A percentile compares a stretch with the other conserved stretches of the same genome.
Evolutionary conservation across 2,797 vertebrate genomes (phyloP).

Genomic region (Epinephelus awoara): DNA sequence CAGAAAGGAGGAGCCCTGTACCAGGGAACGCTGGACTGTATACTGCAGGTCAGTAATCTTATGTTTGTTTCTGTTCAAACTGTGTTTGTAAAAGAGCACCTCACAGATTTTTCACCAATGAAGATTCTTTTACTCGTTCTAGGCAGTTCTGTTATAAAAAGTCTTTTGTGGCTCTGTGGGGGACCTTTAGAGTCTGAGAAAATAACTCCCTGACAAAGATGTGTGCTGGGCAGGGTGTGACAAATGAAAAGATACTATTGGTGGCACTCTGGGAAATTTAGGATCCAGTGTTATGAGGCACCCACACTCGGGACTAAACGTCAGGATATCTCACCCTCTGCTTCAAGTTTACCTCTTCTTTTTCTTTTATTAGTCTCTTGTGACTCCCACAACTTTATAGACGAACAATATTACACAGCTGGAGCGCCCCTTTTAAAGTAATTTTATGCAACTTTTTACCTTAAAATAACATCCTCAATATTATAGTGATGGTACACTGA

Average conservation of each 20-base stretch:
- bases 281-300: neutral
- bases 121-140: neutral
- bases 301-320: too few species aligned
- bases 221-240: neutral
- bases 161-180: neutral
- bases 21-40: slow-evolving; percentile 93
- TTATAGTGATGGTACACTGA: too few species aligned
- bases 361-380: too few species aligned
- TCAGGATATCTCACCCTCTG: too few species aligned
- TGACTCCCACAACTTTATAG: too few species aligned
- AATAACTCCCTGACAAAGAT: too few species aligned
- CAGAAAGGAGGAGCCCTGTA: slow-evolving; percentile 93
- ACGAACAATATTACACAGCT: too few species aligned
- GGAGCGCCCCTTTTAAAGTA: too few species aligned
- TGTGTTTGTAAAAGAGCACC: neutral
- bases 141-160: neutral
- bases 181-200: too few species aligned
- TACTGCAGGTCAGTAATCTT: slow-evolving; percentile 84
- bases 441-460: too few species aligned
- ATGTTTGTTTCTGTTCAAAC: neutral
- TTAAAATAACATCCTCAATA: too few species aligned
- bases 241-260: neutral
- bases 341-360: too few species aligned
- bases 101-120: neutral
- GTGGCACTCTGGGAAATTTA: slow-evolving; percentile 3